phyloP scores from a whole-genome alignment of 2,113 vertebrate species.

The Nothoprocta pentlandii region DNA sequence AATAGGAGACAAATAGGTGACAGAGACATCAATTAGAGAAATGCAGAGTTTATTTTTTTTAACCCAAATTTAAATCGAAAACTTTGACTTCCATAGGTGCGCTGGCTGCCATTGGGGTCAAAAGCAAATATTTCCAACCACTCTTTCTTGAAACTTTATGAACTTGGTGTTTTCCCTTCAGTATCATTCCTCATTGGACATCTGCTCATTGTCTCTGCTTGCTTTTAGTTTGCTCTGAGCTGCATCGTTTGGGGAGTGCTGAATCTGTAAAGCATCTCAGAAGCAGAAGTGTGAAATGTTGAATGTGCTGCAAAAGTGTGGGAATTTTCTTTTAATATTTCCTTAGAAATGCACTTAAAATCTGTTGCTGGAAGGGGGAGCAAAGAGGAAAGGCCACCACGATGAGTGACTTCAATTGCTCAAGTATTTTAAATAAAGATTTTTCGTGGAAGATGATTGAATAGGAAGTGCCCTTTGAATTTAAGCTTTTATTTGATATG shows the following conservation, averaged over 20 bases:
- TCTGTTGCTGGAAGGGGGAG: not conserved
- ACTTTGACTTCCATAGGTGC: too few species aligned
- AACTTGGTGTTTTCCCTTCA: not conserved
- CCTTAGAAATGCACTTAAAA: not conserved
- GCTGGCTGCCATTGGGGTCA: not conserved
- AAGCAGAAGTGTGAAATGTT: not conserved
- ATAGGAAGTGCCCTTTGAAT: not conserved
- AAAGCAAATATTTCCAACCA: not conserved
- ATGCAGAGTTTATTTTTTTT: not conserved
- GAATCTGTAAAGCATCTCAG: not conserved
- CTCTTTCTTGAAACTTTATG: not conserved
- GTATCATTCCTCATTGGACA: not conserved
- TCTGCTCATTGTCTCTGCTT: not conserved
- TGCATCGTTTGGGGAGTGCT: fast-evolving
- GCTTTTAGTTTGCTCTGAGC: not conserved
- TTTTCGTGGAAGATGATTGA: not conserved
- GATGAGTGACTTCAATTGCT: not conserved
- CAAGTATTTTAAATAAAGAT: not conserved
- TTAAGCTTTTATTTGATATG: not conserved
- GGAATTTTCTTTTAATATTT: not conserved
- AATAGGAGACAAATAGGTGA: not conserved
- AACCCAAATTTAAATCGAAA: not conserved
- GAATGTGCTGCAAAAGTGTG: not conserved
- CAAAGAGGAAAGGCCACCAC: not conserved
- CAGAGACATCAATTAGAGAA: not conserved